Evolutionary conservation across 2,113 vertebrate species (phyloP).

Genomic region (Mus musculus): DNA sequence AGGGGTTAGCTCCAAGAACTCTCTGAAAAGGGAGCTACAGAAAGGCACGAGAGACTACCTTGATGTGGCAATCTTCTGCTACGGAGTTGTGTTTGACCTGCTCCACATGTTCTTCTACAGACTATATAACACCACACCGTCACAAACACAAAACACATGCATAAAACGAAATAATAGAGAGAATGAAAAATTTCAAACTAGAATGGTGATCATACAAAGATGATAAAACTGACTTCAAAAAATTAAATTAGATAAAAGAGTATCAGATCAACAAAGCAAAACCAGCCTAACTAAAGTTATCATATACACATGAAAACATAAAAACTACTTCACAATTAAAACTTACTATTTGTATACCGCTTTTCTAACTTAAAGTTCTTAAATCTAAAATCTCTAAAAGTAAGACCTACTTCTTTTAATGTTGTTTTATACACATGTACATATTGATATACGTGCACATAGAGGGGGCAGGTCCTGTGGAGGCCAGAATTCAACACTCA

Average conservation of each 20-base stretch:
- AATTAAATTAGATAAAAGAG: conserved; percentile 77
- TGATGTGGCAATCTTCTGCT: conserved; percentile 94
- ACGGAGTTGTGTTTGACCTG: conserved; percentile 94
- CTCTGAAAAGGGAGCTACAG: conserved; percentile 79
- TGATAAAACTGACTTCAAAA: conserved; percentile 81
- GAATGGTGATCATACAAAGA: conserved; percentile 85
- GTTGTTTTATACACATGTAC: background rate
- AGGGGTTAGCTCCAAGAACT: conserved; percentile 83
- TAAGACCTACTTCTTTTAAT: background rate
- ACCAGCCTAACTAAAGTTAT: conserved; percentile 53
- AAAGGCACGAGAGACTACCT: conserved; percentile 93
- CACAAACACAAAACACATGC: conserved; percentile 94
- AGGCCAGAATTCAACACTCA: background rate
- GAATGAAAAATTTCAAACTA: conserved; percentile 88
- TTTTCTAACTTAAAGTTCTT: conserved; percentile 4
- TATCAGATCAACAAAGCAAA: conserved; percentile 80
- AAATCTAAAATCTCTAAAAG: conserved; percentile 48
- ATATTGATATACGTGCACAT: background rate
- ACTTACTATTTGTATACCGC: conserved; percentile 4
- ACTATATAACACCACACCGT: conserved; percentile 93
- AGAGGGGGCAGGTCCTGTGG: background rate
- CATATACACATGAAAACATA: background rate
- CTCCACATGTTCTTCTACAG: conserved; percentile 97
- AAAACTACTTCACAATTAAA: conserved; percentile 63
- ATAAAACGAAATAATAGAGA: conserved; percentile 92